Base-by-base conservation (phyloP, 2,113 vertebrate genomes). In the Sinocyclocheilus anshuiensis region DNA sequence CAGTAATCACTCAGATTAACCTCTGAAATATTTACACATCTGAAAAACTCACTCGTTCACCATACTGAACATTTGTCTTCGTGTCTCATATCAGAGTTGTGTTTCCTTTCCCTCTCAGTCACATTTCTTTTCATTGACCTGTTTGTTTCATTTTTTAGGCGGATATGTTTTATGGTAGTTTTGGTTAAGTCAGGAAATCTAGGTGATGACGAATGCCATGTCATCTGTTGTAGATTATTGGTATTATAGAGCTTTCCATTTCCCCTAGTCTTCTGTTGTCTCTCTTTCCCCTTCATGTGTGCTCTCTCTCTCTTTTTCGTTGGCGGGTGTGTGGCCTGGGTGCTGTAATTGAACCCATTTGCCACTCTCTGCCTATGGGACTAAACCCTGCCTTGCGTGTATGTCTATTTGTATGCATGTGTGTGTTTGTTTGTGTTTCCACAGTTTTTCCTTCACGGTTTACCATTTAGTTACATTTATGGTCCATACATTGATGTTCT, bases 331-430 rank as follows among this genome's bases (percentile, higher is more conserved):
- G 88, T 89, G 89, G 88, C 89, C 81, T 86, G 77, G 92, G 91
- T 90, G 91, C 90, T 83, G 91, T 95, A 95, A 95, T 95, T 95
- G 93, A 95, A 94, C 94, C 94, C 94, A 95, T 95, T 95, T 94
- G 93, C 93, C 86, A 92, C 92, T 92, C 91, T 91, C 89, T 93
- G 93, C 94, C 93, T 92, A 90, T 95, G 93, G 94, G 94, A 94
- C 91, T 91, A 90, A 93, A 91, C 91, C 88, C 88, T 85, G 93
- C 90, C 93, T 93, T 85, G 89, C 91, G 12, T 80, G 91, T 91
- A 91, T 88, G 88, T 84, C 88, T 92, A 11, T 81, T 65, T 57
- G 20, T 4, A 0, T n/a, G 87, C 69, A 10, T 81, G 29, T 22
- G 42, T 24, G 72, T 76, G 26, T 53, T 9, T 75, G 42, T 75